Evolutionary conservation across 30 jellyfish, hydroid and myxozoan genomes (phyloP), one percentile per base, ranked within the genome.

Genomic region (Rhopilema esculentum): DNA sequence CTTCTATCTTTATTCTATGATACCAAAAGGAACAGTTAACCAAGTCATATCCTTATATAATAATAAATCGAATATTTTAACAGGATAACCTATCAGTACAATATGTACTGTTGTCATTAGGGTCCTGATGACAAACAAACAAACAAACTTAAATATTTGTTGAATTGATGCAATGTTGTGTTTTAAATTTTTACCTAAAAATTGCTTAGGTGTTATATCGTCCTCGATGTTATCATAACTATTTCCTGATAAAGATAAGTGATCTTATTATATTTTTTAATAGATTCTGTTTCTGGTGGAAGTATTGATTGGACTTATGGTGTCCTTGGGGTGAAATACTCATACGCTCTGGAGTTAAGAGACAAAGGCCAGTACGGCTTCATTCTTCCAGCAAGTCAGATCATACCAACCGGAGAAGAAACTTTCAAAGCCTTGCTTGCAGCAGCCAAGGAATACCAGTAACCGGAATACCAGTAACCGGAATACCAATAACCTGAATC

Each of bases 221-320:
- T 40, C n/a, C n/a, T n/a, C n/a, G n/a, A n/a, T n/a, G n/a, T 40
- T 40, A 40, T 2, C 12, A 40, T 40, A 40, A 12, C 57, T 12
- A 40, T 67, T 67, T 67, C 0, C n/a, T n/a, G n/a, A n/a, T n/a
- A n/a, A n/a, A n/a, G n/a, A 0, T 67, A 1, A 15, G 48, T 15
- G 32, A 23, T 30, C 48, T 15, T 1, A 29, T 8, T 17, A 27
- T n/a, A 18, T 84, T 76, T 57, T 4, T 33, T 89, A 53, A 12
- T 63, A 94, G 99, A 94, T 49, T 49, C 97, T 15, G 99, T 94
- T 18, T 87, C 93, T 28, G 99, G 99, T 20, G 99, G 99, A 25
- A 94, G 99, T 50, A 94, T 94, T 61, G 99, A 94, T 68, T 94
- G 99, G 99, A 84, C 95, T 9, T 94, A 94, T 49, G 99, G 88